Conservation (phyloP, 2,797 vertebrate genomes). For the Lateolabrax maculatus region DNA sequence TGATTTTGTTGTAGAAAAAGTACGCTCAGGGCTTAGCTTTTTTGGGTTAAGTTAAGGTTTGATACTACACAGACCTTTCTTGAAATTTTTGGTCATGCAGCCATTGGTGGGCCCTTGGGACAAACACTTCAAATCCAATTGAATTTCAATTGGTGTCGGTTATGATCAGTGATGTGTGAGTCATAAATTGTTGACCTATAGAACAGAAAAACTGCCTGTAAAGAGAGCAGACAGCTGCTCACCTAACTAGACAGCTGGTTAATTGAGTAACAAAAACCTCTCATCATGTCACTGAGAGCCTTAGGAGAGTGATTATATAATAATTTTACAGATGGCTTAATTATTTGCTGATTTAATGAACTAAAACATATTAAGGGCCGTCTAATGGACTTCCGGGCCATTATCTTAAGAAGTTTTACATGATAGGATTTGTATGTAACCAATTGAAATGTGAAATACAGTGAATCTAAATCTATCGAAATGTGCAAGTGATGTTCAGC, state of each 20-base stretch:
- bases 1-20: neutral
- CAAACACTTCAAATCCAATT: no score
- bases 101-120: neutral
- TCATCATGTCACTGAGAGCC: neutral
- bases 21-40: no score
- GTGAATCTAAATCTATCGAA: neutral
- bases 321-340: neutral
- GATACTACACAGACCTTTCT: neutral
- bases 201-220: neutral
- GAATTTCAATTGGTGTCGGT: neutral
- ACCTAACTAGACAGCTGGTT: neutral
- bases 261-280: neutral
- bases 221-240: neutral
- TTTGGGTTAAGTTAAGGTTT: neutral
- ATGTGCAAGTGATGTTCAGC: neutral
- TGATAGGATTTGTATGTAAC: neutral
- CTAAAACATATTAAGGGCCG: neutral
- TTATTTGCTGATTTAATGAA: neutral
- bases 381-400: neutral
- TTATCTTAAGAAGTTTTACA: neutral
- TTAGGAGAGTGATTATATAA: neutral
- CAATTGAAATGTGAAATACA: neutral
- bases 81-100: no score
- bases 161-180: neutral
- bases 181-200: neutral